phyloP scores from a whole-genome alignment of 2,113 vertebrate genomes.

The Cebidichthys violaceus region DNA sequence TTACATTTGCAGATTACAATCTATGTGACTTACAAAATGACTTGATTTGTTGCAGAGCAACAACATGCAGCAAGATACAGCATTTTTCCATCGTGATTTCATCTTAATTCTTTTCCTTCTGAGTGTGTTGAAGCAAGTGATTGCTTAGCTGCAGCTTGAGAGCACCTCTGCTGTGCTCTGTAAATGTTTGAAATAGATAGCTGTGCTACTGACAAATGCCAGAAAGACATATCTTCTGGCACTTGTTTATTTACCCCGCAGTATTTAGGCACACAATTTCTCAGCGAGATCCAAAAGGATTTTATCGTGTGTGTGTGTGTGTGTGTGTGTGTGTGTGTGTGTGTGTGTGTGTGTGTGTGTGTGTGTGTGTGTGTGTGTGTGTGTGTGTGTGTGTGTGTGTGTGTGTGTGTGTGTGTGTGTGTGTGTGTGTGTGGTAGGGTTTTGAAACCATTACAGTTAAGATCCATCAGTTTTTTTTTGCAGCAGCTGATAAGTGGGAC shows the following conservation, averaged over 20 bases:
- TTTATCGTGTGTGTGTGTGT: slow-evolving; percentile 31
- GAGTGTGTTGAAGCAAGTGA: slow-evolving; percentile 39
- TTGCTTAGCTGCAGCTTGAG: slow-evolving; percentile 30
- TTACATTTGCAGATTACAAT: not conserved
- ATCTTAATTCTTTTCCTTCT: slow-evolving; percentile 21
- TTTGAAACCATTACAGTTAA: slow-evolving; percentile 50
- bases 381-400: slow-evolving; percentile 12
- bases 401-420: slow-evolving; percentile 2
- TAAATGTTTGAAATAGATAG: slow-evolving; percentile 58
- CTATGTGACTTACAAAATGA: not conserved
- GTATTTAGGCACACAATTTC: slow-evolving; percentile 52
- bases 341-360: slow-evolving; percentile 9
- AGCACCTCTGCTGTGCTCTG: slow-evolving; percentile 23
- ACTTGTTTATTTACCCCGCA: slow-evolving; percentile 60
- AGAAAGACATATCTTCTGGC: slow-evolving; percentile 46
- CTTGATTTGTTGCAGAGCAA: slow-evolving; percentile 5
- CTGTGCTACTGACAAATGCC: slow-evolving; percentile 47
- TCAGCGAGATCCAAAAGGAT: slow-evolving; percentile 31
- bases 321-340: slow-evolving; percentile 3
- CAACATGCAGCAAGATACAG: not conserved
- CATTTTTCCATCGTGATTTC: slow-evolving; percentile 26
- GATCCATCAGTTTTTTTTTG: slow-evolving; percentile 35
- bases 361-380: slow-evolving; percentile 2
- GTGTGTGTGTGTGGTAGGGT: slow-evolving; percentile 24
- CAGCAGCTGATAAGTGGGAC: slow-evolving; percentile 58